A percentile compares a stretch with the other conserved stretches of the same genome.
These are phyloP conservation scores for Meloe dianella DNA, from an alignment of 2,888 invertebrate species.

Conservation along the genomic window DNA sequence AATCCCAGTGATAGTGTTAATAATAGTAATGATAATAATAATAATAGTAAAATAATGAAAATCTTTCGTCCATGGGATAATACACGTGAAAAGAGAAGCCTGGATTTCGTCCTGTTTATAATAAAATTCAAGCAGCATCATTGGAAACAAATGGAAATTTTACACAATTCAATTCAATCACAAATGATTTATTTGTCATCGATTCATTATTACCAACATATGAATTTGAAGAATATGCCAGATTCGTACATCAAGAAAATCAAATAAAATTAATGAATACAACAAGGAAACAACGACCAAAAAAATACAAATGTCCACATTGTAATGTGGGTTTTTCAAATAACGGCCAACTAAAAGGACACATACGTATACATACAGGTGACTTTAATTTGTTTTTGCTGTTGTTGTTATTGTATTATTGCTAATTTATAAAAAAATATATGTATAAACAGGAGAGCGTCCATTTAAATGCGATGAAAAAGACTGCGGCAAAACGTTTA, in stretches of 20 bases:
- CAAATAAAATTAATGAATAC: conserved; percentile 69
- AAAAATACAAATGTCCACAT: conserved; percentile 89
- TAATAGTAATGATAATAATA: conserved; percentile 31
- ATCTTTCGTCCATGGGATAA: conserved; percentile 50
- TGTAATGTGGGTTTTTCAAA: conserved; percentile 93
- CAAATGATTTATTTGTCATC: conserved; percentile 50
- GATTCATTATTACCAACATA: conserved; percentile 47
- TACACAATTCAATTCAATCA: conserved; percentile 29
- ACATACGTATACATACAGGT: conserved; percentile 90
- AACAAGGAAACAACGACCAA: conserved; percentile 79
- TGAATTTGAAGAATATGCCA: conserved; percentile 74
- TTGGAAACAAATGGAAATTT: background rate
- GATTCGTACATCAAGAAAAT: conserved; percentile 74
- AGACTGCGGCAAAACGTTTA: conserved; percentile 88
- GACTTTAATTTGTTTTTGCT: conserved; percentile 42
- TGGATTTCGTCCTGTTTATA: conserved; percentile 37
- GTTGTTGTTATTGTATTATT: conserved; percentile 13
- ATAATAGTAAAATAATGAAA: conserved; percentile 33
- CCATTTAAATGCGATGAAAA: conserved; percentile 87
- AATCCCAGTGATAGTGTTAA: conserved; percentile 37
- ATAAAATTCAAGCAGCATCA: background rate
- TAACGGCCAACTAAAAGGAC: conserved; percentile 90
- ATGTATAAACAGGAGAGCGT: conserved; percentile 81
- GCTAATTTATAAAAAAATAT: too few species aligned
- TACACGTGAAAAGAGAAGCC: conserved; percentile 30